phyloP scores from a whole-genome alignment of 1,140 invertebrate species.

The Drosophila micromelanica region DNA sequence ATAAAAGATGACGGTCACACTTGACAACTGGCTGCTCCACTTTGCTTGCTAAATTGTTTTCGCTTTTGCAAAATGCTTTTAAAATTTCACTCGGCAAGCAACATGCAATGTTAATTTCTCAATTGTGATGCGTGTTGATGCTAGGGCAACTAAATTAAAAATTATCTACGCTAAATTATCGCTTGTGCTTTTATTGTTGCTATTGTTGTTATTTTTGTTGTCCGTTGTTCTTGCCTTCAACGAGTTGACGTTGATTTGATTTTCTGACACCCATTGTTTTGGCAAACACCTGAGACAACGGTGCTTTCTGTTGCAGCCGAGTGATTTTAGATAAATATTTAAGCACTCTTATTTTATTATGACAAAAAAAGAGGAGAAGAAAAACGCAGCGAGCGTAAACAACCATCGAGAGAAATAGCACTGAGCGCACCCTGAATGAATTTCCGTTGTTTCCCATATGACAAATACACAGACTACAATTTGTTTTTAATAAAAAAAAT shows the following conservation, averaged over 20 bases:
- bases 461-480: slow-evolving; percentile 34
- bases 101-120: slow-evolving; percentile 66
- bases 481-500: slow-evolving; percentile 63
- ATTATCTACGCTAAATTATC: slow-evolving; percentile 71
- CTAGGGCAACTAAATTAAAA: slow-evolving; percentile 46
- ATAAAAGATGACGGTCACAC: slow-evolving; percentile 51
- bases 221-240: slow-evolving; percentile 54
- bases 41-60: slow-evolving; percentile 55
- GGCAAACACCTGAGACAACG: slow-evolving; percentile 44
- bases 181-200: slow-evolving; percentile 15
- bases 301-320: slow-evolving; percentile 66
- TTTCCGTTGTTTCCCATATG: slow-evolving; percentile 43
- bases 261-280: slow-evolving; percentile 57
- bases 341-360: slow-evolving; percentile 32
- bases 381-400: slow-evolving; percentile 46
- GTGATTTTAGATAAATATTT: slow-evolving; percentile 55
- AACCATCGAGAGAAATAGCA: slow-evolving; percentile 43
- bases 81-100: slow-evolving; percentile 35
- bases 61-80: slow-evolving; percentile 52
- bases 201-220: slow-evolving; percentile 20
- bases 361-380: slow-evolving; percentile 56
- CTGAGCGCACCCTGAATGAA: slow-evolving; percentile 14
- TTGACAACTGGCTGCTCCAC: slow-evolving; percentile 50
- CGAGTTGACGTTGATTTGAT: slow-evolving; percentile 34
- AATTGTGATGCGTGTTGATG: slow-evolving; percentile 43